Percentiles rank a stretch among this genome's conserved stretches.
Evolutionary conservation across 2,888 invertebrate species (phyloP).

Genomic region (Emmelina monodactyla): DNA sequence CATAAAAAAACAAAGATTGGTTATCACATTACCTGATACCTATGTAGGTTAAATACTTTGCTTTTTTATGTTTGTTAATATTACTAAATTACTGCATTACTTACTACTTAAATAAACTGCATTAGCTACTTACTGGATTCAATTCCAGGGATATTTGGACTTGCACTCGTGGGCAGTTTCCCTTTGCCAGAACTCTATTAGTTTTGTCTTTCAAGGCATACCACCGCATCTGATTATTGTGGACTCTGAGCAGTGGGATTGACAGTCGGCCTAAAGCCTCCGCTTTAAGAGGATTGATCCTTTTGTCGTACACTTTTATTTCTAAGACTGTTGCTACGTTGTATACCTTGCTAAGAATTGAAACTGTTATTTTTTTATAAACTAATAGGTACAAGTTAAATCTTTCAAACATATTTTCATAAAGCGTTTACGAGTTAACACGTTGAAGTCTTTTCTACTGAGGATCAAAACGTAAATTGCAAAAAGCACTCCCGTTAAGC

Average conservation of each 20-base stretch:
- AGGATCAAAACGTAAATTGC: too few species aligned
- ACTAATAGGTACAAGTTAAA: too few species aligned
- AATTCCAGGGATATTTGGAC: constrained; percentile 41
- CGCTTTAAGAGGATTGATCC: constrained; percentile 24
- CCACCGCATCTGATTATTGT: constrained; percentile 37
- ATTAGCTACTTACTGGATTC: constrained; percentile 42
- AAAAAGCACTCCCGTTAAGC: too few species aligned
- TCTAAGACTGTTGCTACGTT: constrained; percentile 46
- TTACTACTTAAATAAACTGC: not conserved
- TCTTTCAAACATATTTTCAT: too few species aligned
- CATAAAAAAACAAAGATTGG: too few species aligned
- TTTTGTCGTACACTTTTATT: constrained; percentile 37
- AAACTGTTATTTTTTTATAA: too few species aligned
- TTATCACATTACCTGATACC: too few species aligned
- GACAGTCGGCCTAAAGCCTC: constrained; percentile 40
- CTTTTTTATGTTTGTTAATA: not conserved
- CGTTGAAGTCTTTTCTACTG: too few species aligned
- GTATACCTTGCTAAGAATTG: constrained; percentile 38
- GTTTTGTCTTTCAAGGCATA: constrained; percentile 42
- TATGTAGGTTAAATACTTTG: too few species aligned
- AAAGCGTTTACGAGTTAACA: too few species aligned
- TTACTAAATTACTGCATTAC: not conserved
- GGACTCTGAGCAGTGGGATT: constrained; percentile 41
- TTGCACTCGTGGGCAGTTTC: constrained; percentile 44
- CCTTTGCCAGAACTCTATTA: constrained; percentile 35